A percentile compares a stretch with the other conserved stretches of the same genome.
Conservation (phyloP, 2,797 vertebrate genomes). For the Amblyopsis hoosieri region DNA sequence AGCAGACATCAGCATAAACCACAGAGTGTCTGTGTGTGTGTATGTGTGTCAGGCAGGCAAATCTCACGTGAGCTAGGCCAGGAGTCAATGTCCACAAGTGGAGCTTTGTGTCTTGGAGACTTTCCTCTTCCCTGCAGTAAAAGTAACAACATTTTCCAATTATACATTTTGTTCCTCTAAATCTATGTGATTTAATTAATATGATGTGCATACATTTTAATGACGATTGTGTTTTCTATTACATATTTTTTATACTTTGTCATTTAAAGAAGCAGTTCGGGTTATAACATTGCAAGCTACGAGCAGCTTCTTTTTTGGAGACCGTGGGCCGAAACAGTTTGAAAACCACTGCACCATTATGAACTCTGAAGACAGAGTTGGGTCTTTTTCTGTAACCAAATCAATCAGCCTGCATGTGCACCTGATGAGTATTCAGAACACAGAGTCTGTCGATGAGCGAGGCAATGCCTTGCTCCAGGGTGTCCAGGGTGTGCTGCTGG, state of each 20-base stretch:
- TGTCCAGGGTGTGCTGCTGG: conserved; percentile 97
- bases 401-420: conserved; percentile 28
- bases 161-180: too few relatives aligned
- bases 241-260: too few relatives aligned
- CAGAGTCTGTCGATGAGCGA: conserved; percentile 93
- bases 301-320: too few relatives aligned
- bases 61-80: conserved; percentile 89
- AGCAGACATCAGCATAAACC: conserved; percentile 4
- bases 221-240: too few relatives aligned
- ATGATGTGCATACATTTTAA: neutral
- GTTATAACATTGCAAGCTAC: too few relatives aligned
- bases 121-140: conserved; percentile 81
- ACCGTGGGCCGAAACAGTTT: too few relatives aligned
- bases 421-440: conserved; percentile 78
- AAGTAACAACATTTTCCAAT: neutral
- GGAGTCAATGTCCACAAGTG: conserved; percentile 81
- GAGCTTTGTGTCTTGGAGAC: conserved; percentile 80
- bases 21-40: neutral
- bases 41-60: neutral
- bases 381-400: too few relatives aligned
- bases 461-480: conserved; percentile 93
- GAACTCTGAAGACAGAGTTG: too few relatives aligned
- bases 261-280: too few relatives aligned
- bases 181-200: neutral
- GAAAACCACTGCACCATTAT: too few relatives aligned